A percentile compares a stretch with the other conserved stretches of the same genome.
These are phyloP conservation scores for Dryococelus australis DNA, from an alignment of 2,888 invertebrate genomes.

Conservation along the genomic window DNA sequence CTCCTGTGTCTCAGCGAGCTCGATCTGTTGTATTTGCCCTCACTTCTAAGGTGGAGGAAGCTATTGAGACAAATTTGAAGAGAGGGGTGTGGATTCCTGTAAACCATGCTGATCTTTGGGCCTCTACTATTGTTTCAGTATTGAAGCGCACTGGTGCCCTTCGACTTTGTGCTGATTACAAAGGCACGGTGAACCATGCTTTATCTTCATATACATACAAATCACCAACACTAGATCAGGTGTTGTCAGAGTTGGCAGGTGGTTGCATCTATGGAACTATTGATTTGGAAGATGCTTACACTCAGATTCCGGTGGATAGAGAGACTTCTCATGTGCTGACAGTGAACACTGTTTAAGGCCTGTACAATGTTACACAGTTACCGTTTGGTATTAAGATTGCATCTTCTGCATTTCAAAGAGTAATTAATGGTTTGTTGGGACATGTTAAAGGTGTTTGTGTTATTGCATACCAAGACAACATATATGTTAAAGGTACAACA, in stretches of 20 bases:
- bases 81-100: background rate
- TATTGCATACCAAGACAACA: background rate
- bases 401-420: background rate
- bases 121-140: background rate
- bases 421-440: background rate
- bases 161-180: background rate
- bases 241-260: background rate
- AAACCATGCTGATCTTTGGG: background rate
- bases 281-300: background rate
- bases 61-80: background rate
- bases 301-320: background rate
- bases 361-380: background rate
- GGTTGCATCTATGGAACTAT: background rate
- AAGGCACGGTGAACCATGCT: background rate
- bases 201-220: background rate
- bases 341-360: background rate
- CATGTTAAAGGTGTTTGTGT: background rate
- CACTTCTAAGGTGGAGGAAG: background rate
- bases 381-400: background rate
- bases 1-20: background rate
- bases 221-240: background rate
- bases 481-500: background rate
- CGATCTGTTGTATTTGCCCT: background rate
- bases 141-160: background rate
- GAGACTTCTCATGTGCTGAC: background rate